Evolutionary conservation across 1,140 invertebrate genomes (phyloP).

Genomic region (Aphaenogaster rudis): DNA sequence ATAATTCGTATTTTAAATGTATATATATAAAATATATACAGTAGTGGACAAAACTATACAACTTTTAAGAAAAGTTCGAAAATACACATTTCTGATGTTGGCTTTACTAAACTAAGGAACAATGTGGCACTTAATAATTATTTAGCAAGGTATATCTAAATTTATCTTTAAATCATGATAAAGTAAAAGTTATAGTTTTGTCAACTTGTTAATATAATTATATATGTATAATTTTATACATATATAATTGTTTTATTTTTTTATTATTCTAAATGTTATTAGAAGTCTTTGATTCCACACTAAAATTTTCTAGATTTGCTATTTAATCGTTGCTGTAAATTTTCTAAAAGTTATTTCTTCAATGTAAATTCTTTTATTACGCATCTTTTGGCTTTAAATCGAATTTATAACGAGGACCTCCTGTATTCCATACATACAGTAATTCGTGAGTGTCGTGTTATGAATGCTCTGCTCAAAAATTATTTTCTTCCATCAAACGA

Average conservation of each 20-base stretch:
- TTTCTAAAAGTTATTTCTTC: not conserved
- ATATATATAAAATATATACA: not conserved
- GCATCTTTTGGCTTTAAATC: not conserved
- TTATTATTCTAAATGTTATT: not conserved
- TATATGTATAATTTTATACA: too few relatives aligned
- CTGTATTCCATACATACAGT: not conserved
- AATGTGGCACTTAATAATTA: too few relatives aligned
- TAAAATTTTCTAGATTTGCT: not conserved
- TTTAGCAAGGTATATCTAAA: too few relatives aligned
- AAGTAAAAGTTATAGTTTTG: too few relatives aligned
- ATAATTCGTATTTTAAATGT: constrained; percentile 4
- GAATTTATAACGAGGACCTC: not conserved
- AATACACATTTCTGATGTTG: too few relatives aligned
- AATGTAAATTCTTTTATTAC: not conserved
- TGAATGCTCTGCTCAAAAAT: not conserved
- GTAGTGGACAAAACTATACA: too few relatives aligned
- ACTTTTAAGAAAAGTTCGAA: too few relatives aligned
- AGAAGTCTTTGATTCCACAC: not conserved
- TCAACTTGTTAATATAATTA: too few relatives aligned
- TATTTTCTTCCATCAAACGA: not conserved
- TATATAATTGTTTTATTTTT: too few relatives aligned
- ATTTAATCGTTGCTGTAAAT: not conserved
- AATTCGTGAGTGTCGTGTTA: constrained; percentile 42
- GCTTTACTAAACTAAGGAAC: too few relatives aligned
- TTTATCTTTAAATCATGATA: too few relatives aligned